Evolutionary conservation across 2,797 vertebrate species (phyloP), one percentile per base, ranked within the genome.

Genomic region (Hafferia zeledoni): DNA sequence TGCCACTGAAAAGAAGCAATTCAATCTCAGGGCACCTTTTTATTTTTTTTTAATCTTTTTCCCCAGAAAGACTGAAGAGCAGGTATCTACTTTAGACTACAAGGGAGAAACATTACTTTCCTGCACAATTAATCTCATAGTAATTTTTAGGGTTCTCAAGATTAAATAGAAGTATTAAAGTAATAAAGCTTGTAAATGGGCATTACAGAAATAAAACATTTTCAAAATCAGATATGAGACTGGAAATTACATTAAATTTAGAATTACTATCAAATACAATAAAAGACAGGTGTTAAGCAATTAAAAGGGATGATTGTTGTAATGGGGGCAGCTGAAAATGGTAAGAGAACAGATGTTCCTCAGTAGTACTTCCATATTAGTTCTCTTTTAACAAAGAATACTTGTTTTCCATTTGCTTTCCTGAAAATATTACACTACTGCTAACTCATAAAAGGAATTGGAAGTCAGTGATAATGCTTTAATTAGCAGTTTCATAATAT

Each of bases 231-330:
- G 31, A 61, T 87, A 91, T 95, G 30, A 81, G 52, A 67, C 12
- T 63, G 30, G 35, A 74, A 97, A 93, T 83, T 72, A 93, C 94
- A 95, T 81, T 3, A 90, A 95, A 96, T 97, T 94, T 96, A 93
- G 67, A 93, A 91, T 83, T 93, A 16, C 44, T 89, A 86, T 89
- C 31, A 93, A 95, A 92, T 87, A 81, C 94, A 97, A 95, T 95
- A 96, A 93, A 96, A 96, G 89, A 93, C 96, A 98, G 94, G 94
- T 97, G 97, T 95, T 97, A 82, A 89, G 60, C 89, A 91, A 60
- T 96, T 96, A 89, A 93, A 85, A 97, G 61, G 77, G 63, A 83
- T 90, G 77, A 93, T 87, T 67, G 17, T 86, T 97, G 16, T 71
- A 94, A 94, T 61, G 60, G 55, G 41, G 81, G 41, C 78, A 97